These are phyloP conservation scores for Diploscapter pachys DNA, from an alignment of 1,140 invertebrate genomes.

Conservation along the genomic window DNA sequence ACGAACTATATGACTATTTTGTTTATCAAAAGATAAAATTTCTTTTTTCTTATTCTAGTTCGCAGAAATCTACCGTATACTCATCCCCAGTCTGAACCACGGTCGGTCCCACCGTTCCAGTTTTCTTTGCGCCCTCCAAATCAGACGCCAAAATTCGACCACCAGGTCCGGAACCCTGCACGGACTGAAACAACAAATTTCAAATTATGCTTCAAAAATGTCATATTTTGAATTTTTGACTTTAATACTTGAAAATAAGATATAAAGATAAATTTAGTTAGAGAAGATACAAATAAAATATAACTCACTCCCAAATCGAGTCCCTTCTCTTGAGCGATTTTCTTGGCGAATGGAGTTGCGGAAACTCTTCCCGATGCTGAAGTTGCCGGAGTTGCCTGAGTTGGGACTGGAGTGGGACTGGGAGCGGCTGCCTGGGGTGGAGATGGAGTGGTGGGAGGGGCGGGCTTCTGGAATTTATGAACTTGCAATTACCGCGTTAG, in stretches of 20 bases:
- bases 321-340: slow-evolving; percentile 74
- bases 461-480: neutral
- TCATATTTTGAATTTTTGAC: slow-evolving; percentile 17
- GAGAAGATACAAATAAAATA: neutral
- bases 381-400: slow-evolving; percentile 46
- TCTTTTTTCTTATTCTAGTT: too few relatives aligned
- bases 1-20: neutral
- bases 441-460: slow-evolving; percentile 32
- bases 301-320: slow-evolving; percentile 66
- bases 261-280: neutral
- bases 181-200: too few relatives aligned
- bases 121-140: slow-evolving; percentile 63
- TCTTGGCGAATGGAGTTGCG: slow-evolving; percentile 87
- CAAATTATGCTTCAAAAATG: slow-evolving; percentile 64
- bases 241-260: slow-evolving; percentile 14
- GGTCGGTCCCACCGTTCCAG: slow-evolving; percentile 48
- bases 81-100: slow-evolving; percentile 61
- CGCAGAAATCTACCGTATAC: slow-evolving; percentile 60
- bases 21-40: neutral
- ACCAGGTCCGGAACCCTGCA: slow-evolving; percentile 75
- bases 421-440: slow-evolving; percentile 39
- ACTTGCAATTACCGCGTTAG: too few relatives aligned
- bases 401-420: slow-evolving; percentile 34
- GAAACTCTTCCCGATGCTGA: slow-evolving; percentile 66
- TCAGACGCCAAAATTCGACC: slow-evolving; percentile 84